phyloP scores from a whole-genome alignment of 2,797 vertebrate genomes.

The Parotocinclus haroldoi region DNA sequence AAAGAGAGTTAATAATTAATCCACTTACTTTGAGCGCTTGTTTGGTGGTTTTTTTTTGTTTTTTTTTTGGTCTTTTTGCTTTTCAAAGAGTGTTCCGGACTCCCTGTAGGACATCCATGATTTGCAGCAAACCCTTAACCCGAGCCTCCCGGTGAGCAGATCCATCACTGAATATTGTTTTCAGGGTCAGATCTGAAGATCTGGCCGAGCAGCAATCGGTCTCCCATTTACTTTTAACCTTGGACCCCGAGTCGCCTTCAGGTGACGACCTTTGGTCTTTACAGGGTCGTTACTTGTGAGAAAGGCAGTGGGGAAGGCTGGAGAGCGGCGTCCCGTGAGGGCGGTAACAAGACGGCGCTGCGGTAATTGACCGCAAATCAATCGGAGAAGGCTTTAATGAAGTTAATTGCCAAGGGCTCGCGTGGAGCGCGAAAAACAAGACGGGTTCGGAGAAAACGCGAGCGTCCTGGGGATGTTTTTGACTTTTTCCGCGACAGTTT shows the following conservation, averaged over 20 bases:
- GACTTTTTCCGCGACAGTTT: not conserved
- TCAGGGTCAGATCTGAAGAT: conserved; percentile 41
- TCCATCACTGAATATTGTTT: conserved; percentile 47
- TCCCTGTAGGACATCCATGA: conserved; percentile 54
- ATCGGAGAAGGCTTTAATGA: conserved; percentile 28
- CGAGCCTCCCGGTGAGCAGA: conserved; percentile 25
- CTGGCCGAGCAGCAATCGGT: conserved; percentile 40
- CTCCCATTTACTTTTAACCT: conserved; percentile 38
- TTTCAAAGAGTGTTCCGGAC: conserved; percentile 27
- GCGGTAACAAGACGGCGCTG: conserved; percentile 35
- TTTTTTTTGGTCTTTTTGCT: conserved; percentile 6
- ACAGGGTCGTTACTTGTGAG: conserved; percentile 39
- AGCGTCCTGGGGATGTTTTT: not conserved
- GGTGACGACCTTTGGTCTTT: conserved; percentile 43
- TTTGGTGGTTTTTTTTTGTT: not conserved
- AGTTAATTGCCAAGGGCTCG: conserved; percentile 19
- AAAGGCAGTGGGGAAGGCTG: not conserved
- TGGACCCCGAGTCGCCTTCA: conserved; percentile 38
- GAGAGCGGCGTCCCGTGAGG: conserved; percentile 28
- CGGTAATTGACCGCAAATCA: conserved; percentile 48
- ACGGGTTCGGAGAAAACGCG: not conserved
- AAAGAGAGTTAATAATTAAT: conserved; percentile 65
- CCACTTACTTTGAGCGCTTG: conserved; percentile 18
- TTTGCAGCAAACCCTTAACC: conserved; percentile 58
- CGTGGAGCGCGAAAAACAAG: not conserved